phyloP scores from a whole-genome alignment of 2,113 vertebrate genomes.

The Chlorodrepanis virens region DNA sequence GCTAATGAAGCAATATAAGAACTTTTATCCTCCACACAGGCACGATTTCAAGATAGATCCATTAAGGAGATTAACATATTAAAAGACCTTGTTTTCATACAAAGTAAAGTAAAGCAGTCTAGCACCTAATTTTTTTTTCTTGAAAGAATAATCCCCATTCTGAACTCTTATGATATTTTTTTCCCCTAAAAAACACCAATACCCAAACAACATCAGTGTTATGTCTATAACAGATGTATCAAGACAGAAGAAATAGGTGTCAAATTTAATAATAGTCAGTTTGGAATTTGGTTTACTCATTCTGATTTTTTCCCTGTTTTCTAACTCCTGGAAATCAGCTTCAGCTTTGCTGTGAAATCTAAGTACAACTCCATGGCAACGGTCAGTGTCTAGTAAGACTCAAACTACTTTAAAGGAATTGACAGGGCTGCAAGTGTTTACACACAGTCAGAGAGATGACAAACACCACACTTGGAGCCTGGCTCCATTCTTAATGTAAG shows the following conservation, averaged over 20 bases:
- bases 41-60: neutral
- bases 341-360: slow-evolving; percentile 15
- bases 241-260: neutral
- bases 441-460: neutral
- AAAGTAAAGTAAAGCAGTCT: neutral
- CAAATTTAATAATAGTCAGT: neutral
- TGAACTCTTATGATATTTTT: neutral
- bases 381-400: neutral
- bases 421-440: neutral
- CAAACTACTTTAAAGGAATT: neutral
- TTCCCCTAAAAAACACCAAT: neutral
- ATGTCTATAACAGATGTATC: neutral
- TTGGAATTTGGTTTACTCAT: slow-evolving; percentile 12
- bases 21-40: neutral
- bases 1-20: slow-evolving; percentile 20
- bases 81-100: neutral
- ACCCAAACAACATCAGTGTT: neutral
- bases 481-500: neutral
- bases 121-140: neutral
- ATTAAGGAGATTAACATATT: slow-evolving; percentile 12
- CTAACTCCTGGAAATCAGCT: slow-evolving; percentile 13
- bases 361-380: slow-evolving; percentile 49
- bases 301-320: neutral
- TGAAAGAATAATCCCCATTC: neutral
- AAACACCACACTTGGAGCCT: neutral